phyloP scores from a whole-genome alignment of 2,797 vertebrate species.

The Megalops cyprinoides region DNA sequence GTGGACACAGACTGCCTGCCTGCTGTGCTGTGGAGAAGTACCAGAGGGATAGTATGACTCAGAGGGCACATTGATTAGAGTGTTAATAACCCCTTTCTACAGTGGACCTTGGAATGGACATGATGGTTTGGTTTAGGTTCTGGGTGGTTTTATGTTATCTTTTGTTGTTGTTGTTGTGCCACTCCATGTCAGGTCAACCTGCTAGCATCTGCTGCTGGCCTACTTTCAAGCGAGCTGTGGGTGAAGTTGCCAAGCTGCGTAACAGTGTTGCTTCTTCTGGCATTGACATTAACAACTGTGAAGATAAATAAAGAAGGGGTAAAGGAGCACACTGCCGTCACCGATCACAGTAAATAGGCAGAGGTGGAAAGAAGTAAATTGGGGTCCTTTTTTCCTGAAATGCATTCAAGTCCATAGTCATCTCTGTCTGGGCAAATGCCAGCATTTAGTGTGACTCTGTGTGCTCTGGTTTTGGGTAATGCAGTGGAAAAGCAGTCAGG shows the following conservation, averaged over 20 bases:
- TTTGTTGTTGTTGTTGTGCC: neutral
- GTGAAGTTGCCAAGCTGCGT: neutral
- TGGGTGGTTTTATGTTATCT: neutral
- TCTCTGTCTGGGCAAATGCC: no score
- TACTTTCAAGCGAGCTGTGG: neutral
- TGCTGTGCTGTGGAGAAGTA: neutral
- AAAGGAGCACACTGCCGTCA: neutral
- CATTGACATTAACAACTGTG: neutral
- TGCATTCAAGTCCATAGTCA: no score
- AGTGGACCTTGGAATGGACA: no score
- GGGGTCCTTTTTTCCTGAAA: no score
- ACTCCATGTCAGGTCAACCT: neutral
- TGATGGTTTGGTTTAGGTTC: neutral
- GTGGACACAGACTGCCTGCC: no score
- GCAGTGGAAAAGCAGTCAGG: no score
- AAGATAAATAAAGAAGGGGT: neutral
- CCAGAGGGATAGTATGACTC: neutral
- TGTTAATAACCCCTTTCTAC: neutral
- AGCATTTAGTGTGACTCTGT: no score
- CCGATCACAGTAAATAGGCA: neutral
- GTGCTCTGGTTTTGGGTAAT: no score
- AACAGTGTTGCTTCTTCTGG: neutral
- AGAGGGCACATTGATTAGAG: neutral
- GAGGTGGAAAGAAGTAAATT: no score
- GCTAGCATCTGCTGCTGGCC: neutral